Evolutionary conservation across 2,113 vertebrate genomes (phyloP), one percentile per base, ranked within the genome.

Genomic region (Limanda limanda): DNA sequence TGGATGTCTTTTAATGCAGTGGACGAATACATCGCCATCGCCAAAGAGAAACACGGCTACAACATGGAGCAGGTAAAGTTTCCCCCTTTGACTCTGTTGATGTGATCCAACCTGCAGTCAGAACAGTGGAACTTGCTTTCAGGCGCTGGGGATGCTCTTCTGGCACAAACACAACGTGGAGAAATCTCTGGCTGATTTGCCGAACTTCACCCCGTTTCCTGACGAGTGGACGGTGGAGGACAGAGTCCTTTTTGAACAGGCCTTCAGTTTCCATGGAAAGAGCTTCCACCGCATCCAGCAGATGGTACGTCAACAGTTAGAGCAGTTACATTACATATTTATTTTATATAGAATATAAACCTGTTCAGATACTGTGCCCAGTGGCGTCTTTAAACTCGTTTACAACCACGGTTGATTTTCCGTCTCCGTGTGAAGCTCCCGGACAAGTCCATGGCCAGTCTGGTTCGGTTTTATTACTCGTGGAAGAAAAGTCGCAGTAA

Each of bases 161-260:
- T 99, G 97, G 97, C 97, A 99, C 93, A 98, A 98, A 85, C 97
- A 99, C 94, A 97, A 98, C 86, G 96, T 99, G 0, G 97, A 99
- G 89, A 98, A 98, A 66, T 99, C 97, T 73, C 84, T 99, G 94
- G 97, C 97, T 12, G 97, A 99, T 79, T 92, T 99, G 68, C 97
- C 97, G 15, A 99, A 99, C 94, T 99, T 98, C 81, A 99, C 97
- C 58, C 97, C 97, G 0, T 99, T 98, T 85, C 97, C 97, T 45
- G 97, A 99, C 72, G 97, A 99, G 91, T 99, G 97, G 97, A 98
- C 97, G 1, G 97, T 99, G 91, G 97, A 99, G 92, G 97, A 99
- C 93, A 94, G 95, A 83, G 97, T 99, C 37, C 94, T 99, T 52
- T 99, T 98, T 79, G 97, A 99, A 73, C 97, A 99, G 81, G 97